A percentile compares a stretch with the other conserved stretches of the same genome.
These are phyloP conservation scores for Pyrrhosoma nymphula DNA, from an alignment of 2,888 invertebrate species.

Conservation along the genomic window DNA sequence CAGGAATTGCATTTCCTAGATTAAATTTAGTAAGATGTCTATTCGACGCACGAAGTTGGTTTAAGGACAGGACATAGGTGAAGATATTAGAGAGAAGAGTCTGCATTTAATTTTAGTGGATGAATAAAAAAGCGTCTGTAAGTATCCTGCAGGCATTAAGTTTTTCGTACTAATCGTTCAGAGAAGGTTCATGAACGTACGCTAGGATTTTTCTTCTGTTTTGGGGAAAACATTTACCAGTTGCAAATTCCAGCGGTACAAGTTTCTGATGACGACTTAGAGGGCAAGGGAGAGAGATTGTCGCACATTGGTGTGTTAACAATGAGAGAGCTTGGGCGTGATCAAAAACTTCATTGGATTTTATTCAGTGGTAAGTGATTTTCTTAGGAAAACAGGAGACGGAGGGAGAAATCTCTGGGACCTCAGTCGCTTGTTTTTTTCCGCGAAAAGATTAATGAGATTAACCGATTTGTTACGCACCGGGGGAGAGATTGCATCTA, in stretches of 20 bases:
- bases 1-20: no score
- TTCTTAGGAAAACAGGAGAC: background rate
- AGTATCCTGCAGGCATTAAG: no score
- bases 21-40: no score
- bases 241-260: background rate
- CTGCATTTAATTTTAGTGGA: no score
- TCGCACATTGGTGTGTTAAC: background rate
- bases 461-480: constrained; percentile 44
- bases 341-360: background rate
- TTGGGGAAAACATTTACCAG: no score
- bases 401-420: background rate
- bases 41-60: no score
- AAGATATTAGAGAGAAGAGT: no score
- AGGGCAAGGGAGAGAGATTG: background rate
- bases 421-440: background rate
- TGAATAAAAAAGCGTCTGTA: no score
- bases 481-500: constrained; percentile 30
- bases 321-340: background rate
- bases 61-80: no score
- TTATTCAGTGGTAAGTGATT: background rate
- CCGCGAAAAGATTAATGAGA: constrained; percentile 44
- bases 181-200: no score
- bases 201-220: no score
- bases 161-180: no score
- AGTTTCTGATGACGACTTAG: background rate